Evolutionary conservation across 2,797 vertebrate species (phyloP).

Genomic region (Gouania willdenowi): DNA sequence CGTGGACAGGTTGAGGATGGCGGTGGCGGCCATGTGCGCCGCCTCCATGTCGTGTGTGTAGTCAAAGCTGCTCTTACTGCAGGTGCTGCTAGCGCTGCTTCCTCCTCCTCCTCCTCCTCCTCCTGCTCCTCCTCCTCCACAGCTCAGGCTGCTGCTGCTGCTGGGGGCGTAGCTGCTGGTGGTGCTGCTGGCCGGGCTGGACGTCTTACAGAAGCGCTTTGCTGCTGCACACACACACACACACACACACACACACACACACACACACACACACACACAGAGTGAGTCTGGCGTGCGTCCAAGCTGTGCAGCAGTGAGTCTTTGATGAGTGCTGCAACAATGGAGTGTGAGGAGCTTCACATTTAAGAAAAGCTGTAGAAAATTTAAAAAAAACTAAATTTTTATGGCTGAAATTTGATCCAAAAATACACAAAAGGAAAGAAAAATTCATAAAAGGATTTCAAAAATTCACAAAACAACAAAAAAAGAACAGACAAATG

Average conservation of each 20-base stretch:
- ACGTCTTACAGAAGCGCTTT: constrained; percentile 94
- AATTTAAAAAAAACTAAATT: too few relatives aligned
- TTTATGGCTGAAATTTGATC: too few relatives aligned
- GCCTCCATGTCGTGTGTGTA: constrained; percentile 98
- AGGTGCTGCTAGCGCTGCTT: constrained; percentile 98
- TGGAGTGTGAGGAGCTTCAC: too few relatives aligned
- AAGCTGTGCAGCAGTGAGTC: constrained; percentile 20
- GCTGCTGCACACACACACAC: constrained; percentile 77
- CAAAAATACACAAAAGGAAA: too few relatives aligned
- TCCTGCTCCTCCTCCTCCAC: constrained; percentile 64
- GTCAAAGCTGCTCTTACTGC: constrained; percentile 99
- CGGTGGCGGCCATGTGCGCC: constrained; percentile 96
- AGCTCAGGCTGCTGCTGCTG: constrained; percentile 90
- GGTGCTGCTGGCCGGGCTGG: constrained; percentile 92
- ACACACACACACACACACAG: too few relatives aligned
- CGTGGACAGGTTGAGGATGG: constrained; percentile 97
- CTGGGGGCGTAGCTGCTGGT: constrained; percentile 98
- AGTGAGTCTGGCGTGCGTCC: constrained; percentile 13
- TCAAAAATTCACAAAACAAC: too few relatives aligned
- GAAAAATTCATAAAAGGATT: too few relatives aligned
- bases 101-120: constrained; percentile 76
- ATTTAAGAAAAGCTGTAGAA: too few relatives aligned
- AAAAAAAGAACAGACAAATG: too few relatives aligned
- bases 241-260: background rate
- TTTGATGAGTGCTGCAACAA: too few relatives aligned